These are phyloP conservation scores for Caenorhabditis panamensis DNA, from an alignment of 2,888 invertebrate species.

Conservation along the genomic window DNA sequence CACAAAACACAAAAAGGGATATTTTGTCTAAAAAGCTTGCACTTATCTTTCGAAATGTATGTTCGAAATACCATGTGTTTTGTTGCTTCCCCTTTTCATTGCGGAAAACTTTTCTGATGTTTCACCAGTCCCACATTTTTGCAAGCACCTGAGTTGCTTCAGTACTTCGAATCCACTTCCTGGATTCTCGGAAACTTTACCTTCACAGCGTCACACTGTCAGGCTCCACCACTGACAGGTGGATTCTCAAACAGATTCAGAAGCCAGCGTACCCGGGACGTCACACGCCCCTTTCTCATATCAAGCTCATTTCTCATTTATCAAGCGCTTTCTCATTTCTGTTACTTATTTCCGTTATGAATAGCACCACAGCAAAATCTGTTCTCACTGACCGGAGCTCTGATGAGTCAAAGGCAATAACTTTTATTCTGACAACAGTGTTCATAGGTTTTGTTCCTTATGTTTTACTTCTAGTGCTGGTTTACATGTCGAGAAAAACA, in stretches of 20 bases:
- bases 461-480: constrained; percentile 9
- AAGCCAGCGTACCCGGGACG: neutral
- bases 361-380: neutral
- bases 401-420: neutral
- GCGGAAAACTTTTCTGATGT: too few relatives aligned
- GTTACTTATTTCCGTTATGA: neutral
- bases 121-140: too few relatives aligned
- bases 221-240: constrained; percentile 2
- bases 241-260: constrained; percentile 7
- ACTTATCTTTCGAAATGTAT: too few relatives aligned
- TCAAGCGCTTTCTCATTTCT: neutral
- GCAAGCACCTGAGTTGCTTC: too few relatives aligned
- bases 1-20: too few relatives aligned
- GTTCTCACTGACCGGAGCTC: neutral
- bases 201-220: neutral
- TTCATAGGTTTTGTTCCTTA: constrained; percentile 28
- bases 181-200: neutral
- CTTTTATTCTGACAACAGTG: neutral
- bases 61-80: too few relatives aligned
- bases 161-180: too few relatives aligned
- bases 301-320: neutral
- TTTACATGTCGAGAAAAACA: constrained; percentile 28
- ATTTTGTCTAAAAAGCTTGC: too few relatives aligned
- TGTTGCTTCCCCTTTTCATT: too few relatives aligned
- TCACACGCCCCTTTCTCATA: constrained; percentile 4